Evolutionary conservation across 2,888 invertebrate genomes (phyloP), one percentile per base, ranked within the genome.

Genomic region (Netelia fuscicornis): DNA sequence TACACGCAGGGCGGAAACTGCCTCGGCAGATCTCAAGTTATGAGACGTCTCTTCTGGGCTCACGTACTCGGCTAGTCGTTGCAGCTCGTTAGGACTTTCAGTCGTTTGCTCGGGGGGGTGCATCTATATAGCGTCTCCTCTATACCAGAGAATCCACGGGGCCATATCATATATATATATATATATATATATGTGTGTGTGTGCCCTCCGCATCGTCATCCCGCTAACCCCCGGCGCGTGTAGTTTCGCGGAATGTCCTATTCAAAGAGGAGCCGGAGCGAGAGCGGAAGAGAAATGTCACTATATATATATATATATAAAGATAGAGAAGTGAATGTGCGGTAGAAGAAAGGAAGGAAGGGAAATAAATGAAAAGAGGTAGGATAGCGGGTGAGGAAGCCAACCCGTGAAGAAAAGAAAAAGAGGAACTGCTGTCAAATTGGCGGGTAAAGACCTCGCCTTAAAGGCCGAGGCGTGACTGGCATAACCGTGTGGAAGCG

Each of bases 71-170:
- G 71, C 83, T 75, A 85, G 85, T 87, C 82, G 78, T 86, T 91
- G 91, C 89, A 90, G 91, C 91, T 91, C 89, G 91, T 91, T 91
- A 89, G 90, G 89, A 91, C 89, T 90, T 91, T 92, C 87, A 90
- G 89, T 90, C 89, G 88, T 89, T 91, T 92, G 90, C 92, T 91
- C 90, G 90, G 91, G 90, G 91, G 68, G 74, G 77, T 81, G 81
- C 79, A 64, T 75, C 80, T 79, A 75, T 75, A 75, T 77, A 56
- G 23, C 71, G 54, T 81, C 56, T 67, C 37, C 72, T 62, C 60
- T 42, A 52, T 68, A 64, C 70, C 68, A 68, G 62, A 74, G 64
- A 81, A 81, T 58, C 64, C 84, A 71, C 68, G 77, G 62, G 58
- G 71, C 80, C 23, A 10, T 68, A 2, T n/a, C 42, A 2, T 58